phyloP scores from a whole-genome alignment of 1,140 invertebrate species.

The Dendrolimus punctatus region DNA sequence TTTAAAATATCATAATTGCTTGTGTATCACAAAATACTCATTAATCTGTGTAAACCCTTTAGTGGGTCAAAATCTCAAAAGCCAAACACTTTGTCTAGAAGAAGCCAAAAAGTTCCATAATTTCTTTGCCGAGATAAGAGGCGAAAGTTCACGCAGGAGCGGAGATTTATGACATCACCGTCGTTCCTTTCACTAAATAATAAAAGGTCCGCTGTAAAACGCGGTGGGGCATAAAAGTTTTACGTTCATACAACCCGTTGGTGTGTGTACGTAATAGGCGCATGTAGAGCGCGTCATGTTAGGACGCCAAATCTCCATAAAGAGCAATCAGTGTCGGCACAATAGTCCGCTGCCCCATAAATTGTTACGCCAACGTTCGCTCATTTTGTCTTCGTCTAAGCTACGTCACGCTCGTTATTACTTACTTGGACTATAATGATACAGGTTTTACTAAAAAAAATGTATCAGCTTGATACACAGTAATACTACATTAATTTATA shows the following conservation, averaged over 20 bases:
- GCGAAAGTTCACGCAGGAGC: constrained; percentile 69
- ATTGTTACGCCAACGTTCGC: constrained; percentile 36
- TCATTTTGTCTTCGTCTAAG: constrained; percentile 21
- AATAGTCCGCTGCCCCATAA: constrained; percentile 50
- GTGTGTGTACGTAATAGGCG: constrained; percentile 38
- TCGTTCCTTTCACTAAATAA: constrained; percentile 70
- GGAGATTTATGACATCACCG: constrained; percentile 70
- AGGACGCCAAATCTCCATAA: constrained; percentile 61
- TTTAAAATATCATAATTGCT: not conserved
- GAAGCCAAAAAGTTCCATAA: constrained; percentile 68
- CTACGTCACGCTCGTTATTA: not conserved
- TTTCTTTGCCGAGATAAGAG: constrained; percentile 70
- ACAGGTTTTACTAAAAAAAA: too few species aligned
- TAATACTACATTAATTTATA: too few species aligned
- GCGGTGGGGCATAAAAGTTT: constrained; percentile 66
- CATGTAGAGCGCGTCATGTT: constrained; percentile 44
- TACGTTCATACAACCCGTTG: constrained; percentile 66
- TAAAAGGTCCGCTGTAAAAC: constrained; percentile 68
- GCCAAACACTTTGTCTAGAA: constrained; percentile 68
- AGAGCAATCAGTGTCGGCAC: constrained; percentile 60
- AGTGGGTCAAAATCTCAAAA: constrained; percentile 52
- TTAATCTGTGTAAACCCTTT: constrained; percentile 56
- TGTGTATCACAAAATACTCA: constrained; percentile 28
- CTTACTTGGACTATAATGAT: constrained; percentile 2
- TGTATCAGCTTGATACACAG: too few species aligned